phyloP scores from a whole-genome alignment of 2,797 vertebrate genomes.

The Phoxinus dragarum region DNA sequence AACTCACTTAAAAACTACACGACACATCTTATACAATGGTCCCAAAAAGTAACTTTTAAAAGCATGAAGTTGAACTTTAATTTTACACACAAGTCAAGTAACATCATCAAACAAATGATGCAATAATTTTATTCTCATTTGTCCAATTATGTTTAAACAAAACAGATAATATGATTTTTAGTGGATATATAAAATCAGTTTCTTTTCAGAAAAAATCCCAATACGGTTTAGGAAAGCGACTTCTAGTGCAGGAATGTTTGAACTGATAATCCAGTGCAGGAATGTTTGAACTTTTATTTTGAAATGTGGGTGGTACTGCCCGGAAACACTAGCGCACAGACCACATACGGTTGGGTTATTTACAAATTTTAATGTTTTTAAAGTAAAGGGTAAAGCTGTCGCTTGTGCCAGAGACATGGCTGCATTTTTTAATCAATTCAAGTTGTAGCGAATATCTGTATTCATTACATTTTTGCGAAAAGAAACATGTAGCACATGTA shows the following conservation, averaged over 20 bases:
- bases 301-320: neutral
- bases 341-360: neutral
- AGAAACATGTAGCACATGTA: neutral
- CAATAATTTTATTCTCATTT: neutral
- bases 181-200: neutral
- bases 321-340: neutral
- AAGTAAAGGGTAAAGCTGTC: neutral
- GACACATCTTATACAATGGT: neutral
- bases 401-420: neutral
- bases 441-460: neutral
- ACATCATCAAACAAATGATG: neutral
- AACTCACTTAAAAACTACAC: neutral
- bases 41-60: neutral
- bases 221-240: neutral
- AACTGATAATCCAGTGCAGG: neutral
- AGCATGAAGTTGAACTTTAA: neutral
- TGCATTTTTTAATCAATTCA: neutral
- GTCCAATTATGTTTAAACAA: neutral
- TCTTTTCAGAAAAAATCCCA: neutral
- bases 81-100: neutral
- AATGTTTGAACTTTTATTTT: slow-evolving; percentile 25
- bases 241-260: neutral
- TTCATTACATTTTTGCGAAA: neutral
- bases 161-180: neutral
- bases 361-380: neutral